Evolutionary conservation across 2,888 invertebrate genomes (phyloP), one percentile per base, ranked within the genome.

Genomic region (Saturnia japonica): DNA sequence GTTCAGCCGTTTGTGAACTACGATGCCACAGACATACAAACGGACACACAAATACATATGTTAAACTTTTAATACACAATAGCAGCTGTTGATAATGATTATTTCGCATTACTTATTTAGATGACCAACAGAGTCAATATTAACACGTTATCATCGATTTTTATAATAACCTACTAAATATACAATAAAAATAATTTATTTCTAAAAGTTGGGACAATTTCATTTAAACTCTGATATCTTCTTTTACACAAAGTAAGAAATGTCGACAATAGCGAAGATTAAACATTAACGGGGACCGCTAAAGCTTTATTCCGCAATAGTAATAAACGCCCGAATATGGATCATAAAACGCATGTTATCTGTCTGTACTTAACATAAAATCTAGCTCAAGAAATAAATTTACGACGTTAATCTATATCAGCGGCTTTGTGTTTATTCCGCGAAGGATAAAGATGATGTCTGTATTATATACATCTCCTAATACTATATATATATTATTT

Each of bases 251-350:
- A 34, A 67, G 67, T 68, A 51, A 67, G 62, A 62, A 62, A 34
- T 70, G 42, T 42, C 54, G 66, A 57, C 67, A 54, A 47, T 67
- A 68, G 57, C 57, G 68, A 42, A 60, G 57, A 42, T 68, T 68
- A 68, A 68, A 51, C 66, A 54, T 70, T 70, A 70, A 71, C 34
- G 40, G 45, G 62, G 62, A 71, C 68, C 76, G 72, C 76, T 74
- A 67, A 74, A 73, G 75, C 73, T 78, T 77, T 77, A 79, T 75
- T 75, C 74, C 66, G 64, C 57, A 64, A 71, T 69, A 72, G 74
- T 74, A 76, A 74, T 79, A 79, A 79, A 79, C 74, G 75, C 74
- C 75, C 73, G 70, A 76, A 78, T 79, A 77, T 75, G 77, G 76
- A 73, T 74, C 76, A 77, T 78, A 77, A 77, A 77, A 14, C 71